phyloP scores from a whole-genome alignment of 2,113 vertebrate species.

The Corythaixoides concolor region DNA sequence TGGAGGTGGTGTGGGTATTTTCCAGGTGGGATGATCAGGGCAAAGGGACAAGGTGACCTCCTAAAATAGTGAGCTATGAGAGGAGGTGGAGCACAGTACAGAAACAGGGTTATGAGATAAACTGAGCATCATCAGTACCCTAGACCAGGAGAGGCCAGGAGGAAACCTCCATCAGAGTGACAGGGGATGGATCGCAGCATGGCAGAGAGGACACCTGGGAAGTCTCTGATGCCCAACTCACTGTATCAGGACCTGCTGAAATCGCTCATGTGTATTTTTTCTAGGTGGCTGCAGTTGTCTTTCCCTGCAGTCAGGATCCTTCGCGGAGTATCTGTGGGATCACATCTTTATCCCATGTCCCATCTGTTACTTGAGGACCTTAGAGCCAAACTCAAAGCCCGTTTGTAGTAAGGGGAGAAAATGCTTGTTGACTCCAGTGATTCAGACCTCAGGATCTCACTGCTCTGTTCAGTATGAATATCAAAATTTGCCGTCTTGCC shows the following conservation, averaged over 20 bases:
- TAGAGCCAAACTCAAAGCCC: background rate
- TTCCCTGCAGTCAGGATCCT: background rate
- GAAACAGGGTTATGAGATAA: background rate
- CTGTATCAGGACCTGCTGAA: background rate
- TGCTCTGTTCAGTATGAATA: background rate
- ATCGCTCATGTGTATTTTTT: rapidly evolving
- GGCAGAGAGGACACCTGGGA: background rate
- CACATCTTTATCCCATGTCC: background rate
- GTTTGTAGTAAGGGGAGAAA: background rate
- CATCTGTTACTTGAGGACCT: background rate
- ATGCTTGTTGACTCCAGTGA: background rate
- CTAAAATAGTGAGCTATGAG: background rate
- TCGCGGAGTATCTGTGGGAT: background rate
- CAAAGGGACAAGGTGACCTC: background rate
- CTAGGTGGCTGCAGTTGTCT: background rate
- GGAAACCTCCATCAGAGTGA: background rate
- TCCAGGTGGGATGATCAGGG: background rate
- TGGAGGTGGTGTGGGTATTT: background rate
- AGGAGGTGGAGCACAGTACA: background rate
- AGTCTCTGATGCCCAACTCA: background rate
- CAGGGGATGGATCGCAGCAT: background rate
- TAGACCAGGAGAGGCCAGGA: background rate
- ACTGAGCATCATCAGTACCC: background rate
- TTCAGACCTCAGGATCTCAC: background rate
- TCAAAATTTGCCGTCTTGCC: background rate